phyloP scores from a whole-genome alignment of 2,113 vertebrate genomes.

The Heliornis fulica region DNA sequence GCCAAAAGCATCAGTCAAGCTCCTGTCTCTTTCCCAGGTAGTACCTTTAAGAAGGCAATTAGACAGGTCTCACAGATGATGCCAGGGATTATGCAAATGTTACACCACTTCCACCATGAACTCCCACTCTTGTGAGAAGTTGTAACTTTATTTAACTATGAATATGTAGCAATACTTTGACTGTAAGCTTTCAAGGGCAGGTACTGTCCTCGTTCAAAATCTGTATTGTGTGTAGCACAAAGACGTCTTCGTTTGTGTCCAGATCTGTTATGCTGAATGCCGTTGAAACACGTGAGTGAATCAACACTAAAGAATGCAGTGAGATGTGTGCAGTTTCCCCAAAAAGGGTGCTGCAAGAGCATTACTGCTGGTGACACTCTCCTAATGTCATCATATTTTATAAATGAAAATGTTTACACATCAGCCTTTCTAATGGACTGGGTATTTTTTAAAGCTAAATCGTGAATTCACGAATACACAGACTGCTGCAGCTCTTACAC shows the following conservation, averaged over 20 bases:
- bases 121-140: background rate
- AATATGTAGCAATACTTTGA: accelerated
- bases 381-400: background rate
- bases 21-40: background rate
- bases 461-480: background rate
- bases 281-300: background rate
- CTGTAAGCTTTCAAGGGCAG: background rate
- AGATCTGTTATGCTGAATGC: background rate
- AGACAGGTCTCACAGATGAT: background rate
- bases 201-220: background rate
- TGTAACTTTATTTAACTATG: background rate
- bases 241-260: background rate
- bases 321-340: background rate
- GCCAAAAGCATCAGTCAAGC: background rate
- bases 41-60: background rate
- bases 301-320: background rate
- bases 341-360: background rate
- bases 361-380: background rate
- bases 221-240: background rate
- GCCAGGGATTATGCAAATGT: background rate
- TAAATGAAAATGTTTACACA: background rate
- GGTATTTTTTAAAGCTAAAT: background rate
- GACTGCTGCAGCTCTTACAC: background rate
- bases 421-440: background rate
- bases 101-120: background rate